Evolutionary conservation across 2,888 invertebrate genomes (phyloP).

Genomic region (Rhaphigaster nebulosa): DNA sequence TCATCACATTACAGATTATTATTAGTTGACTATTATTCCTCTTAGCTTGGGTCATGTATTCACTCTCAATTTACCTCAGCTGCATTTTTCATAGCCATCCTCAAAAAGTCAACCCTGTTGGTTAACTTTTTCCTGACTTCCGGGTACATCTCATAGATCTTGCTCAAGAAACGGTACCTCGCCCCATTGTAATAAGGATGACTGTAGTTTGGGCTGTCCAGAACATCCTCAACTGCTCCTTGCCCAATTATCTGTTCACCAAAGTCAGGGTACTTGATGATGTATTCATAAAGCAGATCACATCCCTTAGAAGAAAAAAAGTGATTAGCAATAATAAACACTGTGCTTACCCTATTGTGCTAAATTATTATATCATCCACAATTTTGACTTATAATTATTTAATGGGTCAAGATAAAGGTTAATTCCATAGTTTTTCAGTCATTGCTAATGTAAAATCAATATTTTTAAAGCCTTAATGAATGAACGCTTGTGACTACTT

Average conservation of each 20-base stretch:
- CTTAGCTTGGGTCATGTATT: background rate
- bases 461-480: no score
- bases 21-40: background rate
- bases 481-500: no score
- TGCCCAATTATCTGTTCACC: background rate
- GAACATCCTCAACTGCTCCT: constrained; percentile 19
- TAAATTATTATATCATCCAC: no score
- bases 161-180: constrained; percentile 47
- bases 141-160: constrained; percentile 27
- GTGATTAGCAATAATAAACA: background rate
- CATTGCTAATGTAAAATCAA: no score
- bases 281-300: background rate
- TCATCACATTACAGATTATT: background rate
- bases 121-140: background rate
- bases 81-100: constrained; percentile 41
- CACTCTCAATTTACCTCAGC: background rate
- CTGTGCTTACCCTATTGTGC: background rate
- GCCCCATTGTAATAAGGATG: constrained; percentile 51
- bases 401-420: background rate
- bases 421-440: no score
- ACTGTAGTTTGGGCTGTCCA: background rate
- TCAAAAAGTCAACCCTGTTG: background rate
- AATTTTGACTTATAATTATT: no score
- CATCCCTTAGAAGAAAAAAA: constrained; percentile 29
- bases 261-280: constrained; percentile 2